phyloP scores from a whole-genome alignment of 2,888 invertebrate genomes.

The Zaprionus bogoriensis region DNA sequence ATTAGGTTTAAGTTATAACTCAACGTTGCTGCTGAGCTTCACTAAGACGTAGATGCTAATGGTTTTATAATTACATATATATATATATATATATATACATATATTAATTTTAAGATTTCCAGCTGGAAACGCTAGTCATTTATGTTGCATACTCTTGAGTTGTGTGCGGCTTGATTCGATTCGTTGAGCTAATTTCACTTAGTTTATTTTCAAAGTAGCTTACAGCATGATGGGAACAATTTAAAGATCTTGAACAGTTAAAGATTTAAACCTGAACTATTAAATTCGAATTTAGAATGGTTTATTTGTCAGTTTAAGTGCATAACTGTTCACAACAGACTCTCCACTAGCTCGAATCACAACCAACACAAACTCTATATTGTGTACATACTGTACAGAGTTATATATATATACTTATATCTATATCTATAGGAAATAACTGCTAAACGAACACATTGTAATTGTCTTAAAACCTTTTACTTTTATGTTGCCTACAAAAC shows the following conservation, averaged over 20 bases:
- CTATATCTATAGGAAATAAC: constrained; percentile 6
- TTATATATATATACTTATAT: constrained; percentile 8
- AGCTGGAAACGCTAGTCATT: constrained; percentile 12
- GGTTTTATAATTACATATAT: no score
- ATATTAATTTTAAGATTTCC: neutral
- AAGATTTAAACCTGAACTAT: neutral
- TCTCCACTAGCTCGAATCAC: constrained; percentile 9
- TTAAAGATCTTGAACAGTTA: neutral
- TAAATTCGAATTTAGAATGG: neutral
- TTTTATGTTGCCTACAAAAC: constrained; percentile 61
- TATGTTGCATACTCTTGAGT: constrained; percentile 10
- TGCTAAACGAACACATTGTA: constrained; percentile 23
- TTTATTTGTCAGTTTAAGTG: neutral
- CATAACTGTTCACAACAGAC: neutral
- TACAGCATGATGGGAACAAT: constrained; percentile 28
- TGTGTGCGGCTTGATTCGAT: constrained; percentile 29
- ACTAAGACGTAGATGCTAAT: constrained; percentile 11
- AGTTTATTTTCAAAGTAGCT: constrained; percentile 2
- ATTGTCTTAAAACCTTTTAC: constrained; percentile 60
- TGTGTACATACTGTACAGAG: constrained; percentile 8
- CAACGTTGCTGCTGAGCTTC: constrained; percentile 2
- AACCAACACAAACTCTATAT: neutral
- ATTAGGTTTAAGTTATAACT: constrained; percentile 5
- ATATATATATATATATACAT: no score
- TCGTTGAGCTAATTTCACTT: constrained; percentile 28